Conservation (phyloP, 2,888 invertebrate genomes). For the Rosalia funebris region DNA sequence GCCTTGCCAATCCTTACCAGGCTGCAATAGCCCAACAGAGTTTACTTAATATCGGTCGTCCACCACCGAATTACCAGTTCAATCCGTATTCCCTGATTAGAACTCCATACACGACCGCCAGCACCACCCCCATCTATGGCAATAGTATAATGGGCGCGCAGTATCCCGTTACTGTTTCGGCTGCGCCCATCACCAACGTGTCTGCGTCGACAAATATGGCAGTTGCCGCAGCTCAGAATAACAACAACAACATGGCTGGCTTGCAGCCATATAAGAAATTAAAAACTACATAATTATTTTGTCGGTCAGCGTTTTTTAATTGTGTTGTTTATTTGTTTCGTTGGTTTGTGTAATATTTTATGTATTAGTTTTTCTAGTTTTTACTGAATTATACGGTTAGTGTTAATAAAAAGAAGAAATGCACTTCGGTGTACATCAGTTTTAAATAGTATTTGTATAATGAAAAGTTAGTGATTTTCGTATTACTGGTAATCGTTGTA, state of each 20-base stretch:
- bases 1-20: constrained; percentile 60
- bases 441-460: constrained; percentile 3
- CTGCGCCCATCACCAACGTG: constrained; percentile 55
- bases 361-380: constrained; percentile 18
- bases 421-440: constrained; percentile 20
- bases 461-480: constrained; percentile 23
- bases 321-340: constrained; percentile 28
- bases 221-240: constrained; percentile 62
- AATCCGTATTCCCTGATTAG: constrained; percentile 66
- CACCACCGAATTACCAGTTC: constrained; percentile 59
- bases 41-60: constrained; percentile 56
- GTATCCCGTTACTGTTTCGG: constrained; percentile 64
- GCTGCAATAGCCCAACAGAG: constrained; percentile 56
- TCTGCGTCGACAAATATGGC: constrained; percentile 57
- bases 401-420: constrained; percentile 16
- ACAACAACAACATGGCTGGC: constrained; percentile 67
- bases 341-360: constrained; percentile 45
- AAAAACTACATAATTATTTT: constrained; percentile 80
- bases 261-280: constrained; percentile 91
- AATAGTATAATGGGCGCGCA: constrained; percentile 57
- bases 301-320: constrained; percentile 18
- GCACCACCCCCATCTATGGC: constrained; percentile 59
- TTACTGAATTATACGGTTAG: constrained; percentile 23
- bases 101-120: constrained; percentile 60
- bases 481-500: constrained; percentile 28